Conservation (phyloP, 2,888 invertebrate species). For the Mythimna lalbum region DNA sequence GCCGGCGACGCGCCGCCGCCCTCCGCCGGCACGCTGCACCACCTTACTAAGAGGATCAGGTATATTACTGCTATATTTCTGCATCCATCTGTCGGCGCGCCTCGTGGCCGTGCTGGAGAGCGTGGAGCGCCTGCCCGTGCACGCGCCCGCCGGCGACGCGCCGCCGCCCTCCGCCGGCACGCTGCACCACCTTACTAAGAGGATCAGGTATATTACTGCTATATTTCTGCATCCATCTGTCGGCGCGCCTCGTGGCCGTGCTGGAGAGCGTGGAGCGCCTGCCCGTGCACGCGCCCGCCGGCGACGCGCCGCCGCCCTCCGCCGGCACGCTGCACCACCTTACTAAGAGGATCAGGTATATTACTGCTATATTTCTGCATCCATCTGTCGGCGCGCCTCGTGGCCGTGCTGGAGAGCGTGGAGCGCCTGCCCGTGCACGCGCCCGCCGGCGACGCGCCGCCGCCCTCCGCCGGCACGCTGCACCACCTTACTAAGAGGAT, state of each 20-base stretch:
- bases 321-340: conserved; percentile 96
- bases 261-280: conserved; percentile 99
- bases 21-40: conserved; percentile 95
- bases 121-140: conserved; percentile 98
- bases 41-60: conserved; percentile 96
- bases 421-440: conserved; percentile 98
- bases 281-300: conserved; percentile 95
- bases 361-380: no score
- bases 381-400: conserved; percentile 97
- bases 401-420: conserved; percentile 98
- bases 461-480: conserved; percentile 93
- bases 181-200: conserved; percentile 97
- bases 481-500: conserved; percentile 98
- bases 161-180: conserved; percentile 94
- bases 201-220: conserved; percentile 89
- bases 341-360: conserved; percentile 94
- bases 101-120: conserved; percentile 98
- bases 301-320: conserved; percentile 95
- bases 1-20: conserved; percentile 94
- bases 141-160: conserved; percentile 95
- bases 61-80: conserved; percentile 53
- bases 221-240: no score
- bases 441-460: conserved; percentile 94
- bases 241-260: conserved; percentile 97
- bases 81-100: conserved; percentile 97